A percentile compares a stretch with the other conserved stretches of the same genome.
phyloP scores from a whole-genome alignment of 2,888 invertebrate species.

The Ecliptopera silaceata region DNA sequence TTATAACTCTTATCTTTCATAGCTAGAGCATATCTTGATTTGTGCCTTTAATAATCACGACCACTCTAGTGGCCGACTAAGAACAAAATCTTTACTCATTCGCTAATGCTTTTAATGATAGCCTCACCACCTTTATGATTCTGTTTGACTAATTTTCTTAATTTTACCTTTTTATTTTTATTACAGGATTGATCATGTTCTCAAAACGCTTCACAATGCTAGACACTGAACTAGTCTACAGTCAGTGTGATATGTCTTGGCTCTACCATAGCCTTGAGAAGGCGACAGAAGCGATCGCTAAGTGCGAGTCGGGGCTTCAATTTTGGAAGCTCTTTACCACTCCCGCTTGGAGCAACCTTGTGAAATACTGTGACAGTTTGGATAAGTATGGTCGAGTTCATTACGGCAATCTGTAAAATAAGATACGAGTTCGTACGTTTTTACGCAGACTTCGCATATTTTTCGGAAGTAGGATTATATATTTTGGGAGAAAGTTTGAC shows the following conservation, averaged over 20 bases:
- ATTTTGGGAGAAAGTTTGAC: no score
- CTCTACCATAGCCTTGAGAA: conserved; percentile 81
- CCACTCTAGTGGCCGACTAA: no score
- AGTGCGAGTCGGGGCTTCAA: conserved; percentile 86
- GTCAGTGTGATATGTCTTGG: conserved; percentile 80
- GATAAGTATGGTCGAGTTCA: conserved; percentile 73
- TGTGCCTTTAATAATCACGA: no score
- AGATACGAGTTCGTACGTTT: no score
- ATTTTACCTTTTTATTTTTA: not conserved
- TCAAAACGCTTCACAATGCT: conserved; percentile 85
- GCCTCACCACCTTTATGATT: no score
- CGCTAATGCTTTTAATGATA: no score
- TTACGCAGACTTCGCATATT: no score
- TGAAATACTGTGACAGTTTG: conserved; percentile 83
- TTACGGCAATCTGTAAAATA: no score
- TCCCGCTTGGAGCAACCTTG: conserved; percentile 82
- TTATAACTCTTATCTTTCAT: no score
- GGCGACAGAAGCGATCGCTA: conserved; percentile 83
- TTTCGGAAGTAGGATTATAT: no score
- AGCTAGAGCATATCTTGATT: no score
- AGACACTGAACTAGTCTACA: conserved; percentile 74
- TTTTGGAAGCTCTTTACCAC: conserved; percentile 86
- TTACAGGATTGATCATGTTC: conserved; percentile 73
- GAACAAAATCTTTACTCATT: no score
- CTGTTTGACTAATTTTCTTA: not conserved